A percentile compares a stretch with the other conserved stretches of the same genome.
phyloP scores from a whole-genome alignment of 2,888 invertebrate genomes.

The Hemicrepidius hirtus region DNA sequence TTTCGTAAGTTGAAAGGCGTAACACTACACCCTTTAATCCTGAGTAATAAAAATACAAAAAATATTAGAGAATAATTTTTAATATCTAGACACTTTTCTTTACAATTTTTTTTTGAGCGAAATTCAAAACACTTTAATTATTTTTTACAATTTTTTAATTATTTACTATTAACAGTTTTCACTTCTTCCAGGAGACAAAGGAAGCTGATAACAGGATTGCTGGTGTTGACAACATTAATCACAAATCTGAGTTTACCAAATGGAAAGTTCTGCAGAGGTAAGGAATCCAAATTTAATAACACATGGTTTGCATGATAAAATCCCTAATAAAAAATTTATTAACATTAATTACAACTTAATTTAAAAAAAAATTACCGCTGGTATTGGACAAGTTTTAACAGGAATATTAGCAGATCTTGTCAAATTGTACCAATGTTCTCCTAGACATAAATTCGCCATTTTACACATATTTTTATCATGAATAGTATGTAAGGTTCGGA shows the following conservation, averaged over 20 bases:
- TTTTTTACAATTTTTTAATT: too few relatives aligned
- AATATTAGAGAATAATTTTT: too few relatives aligned
- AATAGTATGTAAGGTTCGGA: background rate
- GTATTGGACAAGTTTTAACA: slow-evolving; percentile 8
- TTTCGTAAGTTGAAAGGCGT: too few relatives aligned
- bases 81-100: too few relatives aligned
- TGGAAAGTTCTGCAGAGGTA: slow-evolving; percentile 8
- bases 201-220: background rate
- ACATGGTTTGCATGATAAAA: background rate
- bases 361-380: slow-evolving; percentile 18
- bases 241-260: slow-evolving; percentile 1
- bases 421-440: slow-evolving; percentile 14
- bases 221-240: slow-evolving; percentile 1
- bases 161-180: background rate
- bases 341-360: background rate
- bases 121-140: too few relatives aligned
- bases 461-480: slow-evolving; percentile 10
- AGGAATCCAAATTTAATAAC: background rate
- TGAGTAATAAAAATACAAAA: too few relatives aligned
- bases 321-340: slow-evolving; percentile 7
- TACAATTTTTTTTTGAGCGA: too few relatives aligned
- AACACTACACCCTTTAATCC: too few relatives aligned
- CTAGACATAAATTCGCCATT: slow-evolving; percentile 7
- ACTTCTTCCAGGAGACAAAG: slow-evolving; percentile 22
- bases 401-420: slow-evolving; percentile 7